phyloP scores from a whole-genome alignment of 2,888 invertebrate species.

The Megamerina dolium region DNA sequence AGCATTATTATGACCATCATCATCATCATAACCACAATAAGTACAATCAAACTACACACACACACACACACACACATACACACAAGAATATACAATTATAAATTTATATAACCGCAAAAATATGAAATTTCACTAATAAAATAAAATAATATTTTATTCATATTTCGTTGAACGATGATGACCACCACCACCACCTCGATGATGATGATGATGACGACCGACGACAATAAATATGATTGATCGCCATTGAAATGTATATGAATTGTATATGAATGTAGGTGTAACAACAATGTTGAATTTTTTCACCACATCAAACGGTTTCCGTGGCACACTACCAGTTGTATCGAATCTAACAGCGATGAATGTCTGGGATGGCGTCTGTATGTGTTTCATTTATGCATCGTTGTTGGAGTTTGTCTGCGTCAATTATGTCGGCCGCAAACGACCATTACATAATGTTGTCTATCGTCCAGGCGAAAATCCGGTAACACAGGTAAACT shows the following conservation, averaged over 20 bases:
- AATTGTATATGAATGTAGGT: no score
- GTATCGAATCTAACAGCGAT: slow-evolving; percentile 91
- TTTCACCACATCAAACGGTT: slow-evolving; percentile 92
- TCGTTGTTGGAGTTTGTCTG: slow-evolving; percentile 90
- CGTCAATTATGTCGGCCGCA: slow-evolving; percentile 91
- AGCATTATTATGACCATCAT: no score
- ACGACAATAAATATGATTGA: no score
- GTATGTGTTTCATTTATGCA: slow-evolving; percentile 96
- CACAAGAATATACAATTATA: neutral
- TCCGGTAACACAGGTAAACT: slow-evolving; percentile 83
- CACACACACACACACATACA: slow-evolving; percentile 1
- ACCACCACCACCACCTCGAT: no score
- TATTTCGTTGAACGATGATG: no score
- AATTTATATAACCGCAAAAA: neutral
- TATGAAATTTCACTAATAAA: neutral
- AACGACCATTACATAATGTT: slow-evolving; percentile 81
- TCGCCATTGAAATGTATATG: no score
- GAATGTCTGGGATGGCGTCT: slow-evolving; percentile 96
- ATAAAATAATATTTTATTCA: no score
- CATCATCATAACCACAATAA: no score
- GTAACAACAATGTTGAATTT: slow-evolving; percentile 97
- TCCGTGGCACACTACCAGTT: slow-evolving; percentile 85
- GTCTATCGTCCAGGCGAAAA: slow-evolving; percentile 86
- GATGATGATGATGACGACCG: no score
- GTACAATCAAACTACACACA: neutral